Conservation (phyloP, 2,113 vertebrate genomes). For the Mastomys natalensis region DNA sequence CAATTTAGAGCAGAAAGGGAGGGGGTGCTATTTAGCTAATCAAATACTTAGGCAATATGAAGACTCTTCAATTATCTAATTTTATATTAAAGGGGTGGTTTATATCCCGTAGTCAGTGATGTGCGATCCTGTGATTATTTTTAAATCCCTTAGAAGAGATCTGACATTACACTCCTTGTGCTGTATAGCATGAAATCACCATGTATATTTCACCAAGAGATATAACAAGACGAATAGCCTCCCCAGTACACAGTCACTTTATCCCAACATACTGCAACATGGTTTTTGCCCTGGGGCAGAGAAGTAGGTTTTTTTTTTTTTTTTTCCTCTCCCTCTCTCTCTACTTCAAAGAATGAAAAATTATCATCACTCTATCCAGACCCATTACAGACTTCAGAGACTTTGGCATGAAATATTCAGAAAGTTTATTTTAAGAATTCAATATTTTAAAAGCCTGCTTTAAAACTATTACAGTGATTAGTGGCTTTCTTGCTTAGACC, state of each 20-base stretch:
- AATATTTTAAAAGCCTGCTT: slow-evolving; percentile 79
- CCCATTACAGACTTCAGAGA: slow-evolving; percentile 75
- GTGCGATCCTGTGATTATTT: slow-evolving; percentile 82
- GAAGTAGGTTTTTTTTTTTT: slow-evolving; percentile 66
- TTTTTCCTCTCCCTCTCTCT: background rate
- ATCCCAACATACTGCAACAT: slow-evolving; percentile 78
- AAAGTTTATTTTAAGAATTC: slow-evolving; percentile 81
- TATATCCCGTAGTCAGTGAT: slow-evolving; percentile 81
- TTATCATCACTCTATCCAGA: slow-evolving; percentile 76
- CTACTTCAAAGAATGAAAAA: slow-evolving; percentile 82
- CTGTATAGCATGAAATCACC: slow-evolving; percentile 78
- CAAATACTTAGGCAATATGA: slow-evolving; percentile 80
- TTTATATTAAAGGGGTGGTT: slow-evolving; percentile 85
- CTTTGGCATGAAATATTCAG: slow-evolving; percentile 79
- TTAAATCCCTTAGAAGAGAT: slow-evolving; percentile 82
- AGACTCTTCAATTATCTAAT: slow-evolving; percentile 86
- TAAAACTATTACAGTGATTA: slow-evolving; percentile 68
- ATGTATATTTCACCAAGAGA: slow-evolving; percentile 79
- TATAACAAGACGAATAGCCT: slow-evolving; percentile 76
- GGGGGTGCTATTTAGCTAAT: slow-evolving; percentile 82
- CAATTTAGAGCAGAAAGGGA: slow-evolving; percentile 74
- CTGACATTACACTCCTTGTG: slow-evolving; percentile 68
- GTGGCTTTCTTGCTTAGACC: slow-evolving; percentile 56
- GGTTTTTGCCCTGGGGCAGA: slow-evolving; percentile 79
- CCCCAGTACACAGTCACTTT: slow-evolving; percentile 60